phyloP scores from a whole-genome alignment of 2,888 invertebrate genomes.

The Sepioteuthis lessoniana region DNA sequence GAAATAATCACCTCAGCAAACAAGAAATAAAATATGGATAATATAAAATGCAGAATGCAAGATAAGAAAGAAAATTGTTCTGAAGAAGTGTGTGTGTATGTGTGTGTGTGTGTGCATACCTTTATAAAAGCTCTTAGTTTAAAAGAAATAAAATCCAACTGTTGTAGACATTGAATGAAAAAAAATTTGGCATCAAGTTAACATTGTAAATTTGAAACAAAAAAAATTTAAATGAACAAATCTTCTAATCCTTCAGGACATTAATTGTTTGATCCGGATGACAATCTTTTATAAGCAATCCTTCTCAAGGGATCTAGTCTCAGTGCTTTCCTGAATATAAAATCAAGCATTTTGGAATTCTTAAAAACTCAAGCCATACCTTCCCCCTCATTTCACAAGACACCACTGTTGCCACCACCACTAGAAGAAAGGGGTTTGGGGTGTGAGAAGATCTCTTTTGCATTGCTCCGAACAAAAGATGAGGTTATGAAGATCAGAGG shows the following conservation, averaged over 20 bases:
- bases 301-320: background rate
- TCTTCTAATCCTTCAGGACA: background rate
- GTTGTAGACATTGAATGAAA: background rate
- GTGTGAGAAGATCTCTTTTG: background rate
- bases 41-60: background rate
- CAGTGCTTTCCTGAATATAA: background rate
- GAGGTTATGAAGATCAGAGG: background rate
- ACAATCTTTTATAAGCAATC: background rate
- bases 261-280: background rate
- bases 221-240: background rate
- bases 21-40: background rate
- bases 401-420: background rate
- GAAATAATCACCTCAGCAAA: background rate
- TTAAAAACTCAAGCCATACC: background rate
- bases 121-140: background rate
- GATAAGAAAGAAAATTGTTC: background rate
- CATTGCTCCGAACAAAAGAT: background rate
- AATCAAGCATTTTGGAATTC: background rate
- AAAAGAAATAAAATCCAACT: background rate
- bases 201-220: background rate
- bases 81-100: background rate
- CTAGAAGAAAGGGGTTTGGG: background rate
- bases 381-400: background rate
- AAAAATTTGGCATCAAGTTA: background rate
- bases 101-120: background rate